Evolutionary conservation across 2,888 invertebrate genomes (phyloP), one percentile per base, ranked within the genome.

Genomic region (Neocrepidodera transversa): DNA sequence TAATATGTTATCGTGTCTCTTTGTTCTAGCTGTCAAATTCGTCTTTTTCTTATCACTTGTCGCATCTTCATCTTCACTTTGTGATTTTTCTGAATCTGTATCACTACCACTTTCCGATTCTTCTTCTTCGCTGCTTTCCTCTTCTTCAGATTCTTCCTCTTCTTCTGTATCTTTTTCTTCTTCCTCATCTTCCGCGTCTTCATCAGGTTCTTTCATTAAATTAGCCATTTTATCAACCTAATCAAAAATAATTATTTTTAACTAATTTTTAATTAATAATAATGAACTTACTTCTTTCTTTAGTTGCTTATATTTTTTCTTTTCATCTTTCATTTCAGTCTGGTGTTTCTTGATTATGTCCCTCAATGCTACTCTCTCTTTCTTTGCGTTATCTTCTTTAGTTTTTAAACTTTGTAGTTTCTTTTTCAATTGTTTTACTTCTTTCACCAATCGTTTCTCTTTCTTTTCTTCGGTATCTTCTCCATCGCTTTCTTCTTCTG

Each of bases 181-280:
- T 69, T 87, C 87, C 56, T 86, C 85, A 66, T 85, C 86, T 16
- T 84, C 84, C 1, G 83, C 87, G 1, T 89, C 90, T 4, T 88
- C 89, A 0, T 88, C 89, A 1, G 86, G 87, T 71, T 91, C 91
- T 70, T 90, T 92, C 89, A 94, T 89, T 73, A 93, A 84, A 11
- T 89, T 89, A 0, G 93, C 93, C 93, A 94, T 94, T 80, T 93
- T 93, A 74, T 93, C 92, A 7, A 93, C 93, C 82, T 93, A 48
- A 7, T 18, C 16, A 17, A n/a, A 49, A 18, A 23, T 23, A 23
- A 23, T 23, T 23, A 6, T 23, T 23, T n/a, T n/a, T n/a, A n/a
- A n/a, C n/a, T n/a, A n/a, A n/a, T n/a, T n/a, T n/a, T n/a, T n/a
- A n/a, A n/a, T n/a, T n/a, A n/a, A n/a, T n/a, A n/a, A n/a, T n/a